Conservation (phyloP, 2,888 invertebrate genomes). For the Dione juno region DNA sequence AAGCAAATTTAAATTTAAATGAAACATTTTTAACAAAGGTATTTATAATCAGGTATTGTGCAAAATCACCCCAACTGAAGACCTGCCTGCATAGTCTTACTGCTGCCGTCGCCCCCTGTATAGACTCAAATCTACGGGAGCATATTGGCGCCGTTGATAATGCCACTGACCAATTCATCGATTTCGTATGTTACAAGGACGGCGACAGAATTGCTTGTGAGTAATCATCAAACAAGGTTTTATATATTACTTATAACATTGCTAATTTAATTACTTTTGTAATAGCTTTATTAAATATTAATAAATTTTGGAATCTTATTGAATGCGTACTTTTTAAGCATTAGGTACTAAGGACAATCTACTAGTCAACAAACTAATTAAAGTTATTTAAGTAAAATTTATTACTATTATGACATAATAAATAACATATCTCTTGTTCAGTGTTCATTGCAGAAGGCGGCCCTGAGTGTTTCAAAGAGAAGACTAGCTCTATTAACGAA, state of each 20-base stretch:
- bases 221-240: conserved; percentile 46
- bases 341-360: too few species aligned
- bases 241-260: too few species aligned
- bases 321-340: too few species aligned
- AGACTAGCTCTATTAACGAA: conserved; percentile 81
- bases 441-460: conserved; percentile 88
- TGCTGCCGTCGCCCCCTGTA: conserved; percentile 83
- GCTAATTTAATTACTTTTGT: too few species aligned
- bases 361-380: too few species aligned
- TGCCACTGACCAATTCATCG: conserved; percentile 86
- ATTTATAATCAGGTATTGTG: conserved; percentile 84
- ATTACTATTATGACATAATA: too few species aligned
- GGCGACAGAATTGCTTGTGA: conserved; percentile 91
- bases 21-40: too few species aligned
- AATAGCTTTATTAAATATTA: too few species aligned
- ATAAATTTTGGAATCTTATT: too few species aligned
- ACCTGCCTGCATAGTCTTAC: conserved; percentile 85
- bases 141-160: conserved; percentile 83
- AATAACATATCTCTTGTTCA: conserved; percentile 48
- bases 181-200: conserved; percentile 91
- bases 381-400: too few species aligned
- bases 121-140: conserved; percentile 82
- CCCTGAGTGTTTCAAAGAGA: conserved; percentile 87
- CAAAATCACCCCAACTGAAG: conserved; percentile 84
- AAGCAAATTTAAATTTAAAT: too few species aligned